Percentiles rank a stretch among this genome's conserved stretches.
phyloP scores from a whole-genome alignment of 2,113 vertebrate species.

The Pithys albifrons region DNA sequence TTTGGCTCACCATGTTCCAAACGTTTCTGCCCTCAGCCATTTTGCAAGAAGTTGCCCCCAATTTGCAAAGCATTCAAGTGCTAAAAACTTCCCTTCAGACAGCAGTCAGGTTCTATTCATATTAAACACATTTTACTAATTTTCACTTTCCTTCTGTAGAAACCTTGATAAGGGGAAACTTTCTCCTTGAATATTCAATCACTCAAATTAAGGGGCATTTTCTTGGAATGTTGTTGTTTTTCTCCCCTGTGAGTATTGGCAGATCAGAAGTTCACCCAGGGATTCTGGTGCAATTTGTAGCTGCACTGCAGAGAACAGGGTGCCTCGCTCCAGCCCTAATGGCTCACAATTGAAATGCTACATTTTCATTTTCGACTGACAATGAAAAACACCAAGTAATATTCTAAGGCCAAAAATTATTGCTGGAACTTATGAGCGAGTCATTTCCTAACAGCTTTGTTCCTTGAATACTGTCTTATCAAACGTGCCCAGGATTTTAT shows the following conservation, averaged over 20 bases:
- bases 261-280: conserved; percentile 74
- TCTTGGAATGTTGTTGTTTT: conserved; percentile 50
- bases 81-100: neutral
- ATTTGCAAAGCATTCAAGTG: conserved; percentile 6
- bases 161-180: conserved; percentile 71
- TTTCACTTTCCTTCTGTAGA: conserved; percentile 66
- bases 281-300: conserved; percentile 75
- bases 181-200: conserved; percentile 65
- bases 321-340: conserved; percentile 62
- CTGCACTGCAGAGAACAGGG: conserved; percentile 65
- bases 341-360: conserved; percentile 74
- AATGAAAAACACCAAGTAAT: conserved; percentile 72
- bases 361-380: conserved; percentile 77
- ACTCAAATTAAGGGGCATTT: conserved; percentile 73
- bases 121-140: conserved; percentile 57
- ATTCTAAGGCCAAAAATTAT: conserved; percentile 75
- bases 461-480: conserved; percentile 68
- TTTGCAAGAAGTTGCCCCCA: conserved; percentile 17
- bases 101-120: conserved; percentile 57
- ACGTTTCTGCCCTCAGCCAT: neutral
- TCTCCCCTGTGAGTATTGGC: conserved; percentile 12
- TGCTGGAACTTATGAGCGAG: conserved; percentile 68
- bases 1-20: neutral
- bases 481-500: conserved; percentile 67
- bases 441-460: conserved; percentile 73